phyloP scores from a whole-genome alignment of 2,888 invertebrate genomes.

The Neoscelio sp. region DNA sequence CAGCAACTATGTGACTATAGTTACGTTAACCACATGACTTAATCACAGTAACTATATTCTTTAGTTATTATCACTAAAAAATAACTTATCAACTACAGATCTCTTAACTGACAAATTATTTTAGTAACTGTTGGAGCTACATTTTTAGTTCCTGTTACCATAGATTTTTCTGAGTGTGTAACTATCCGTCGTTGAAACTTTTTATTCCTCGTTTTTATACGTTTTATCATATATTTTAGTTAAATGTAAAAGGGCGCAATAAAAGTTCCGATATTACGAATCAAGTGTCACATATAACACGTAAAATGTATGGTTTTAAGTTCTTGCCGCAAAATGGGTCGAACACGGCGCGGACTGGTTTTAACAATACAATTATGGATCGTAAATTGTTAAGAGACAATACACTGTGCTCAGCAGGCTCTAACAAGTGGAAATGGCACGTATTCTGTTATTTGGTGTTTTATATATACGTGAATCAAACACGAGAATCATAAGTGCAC shows the following conservation, averaged over 20 bases:
- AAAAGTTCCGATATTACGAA: not conserved
- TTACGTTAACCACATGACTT: too few relatives aligned
- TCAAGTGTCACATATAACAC: not conserved
- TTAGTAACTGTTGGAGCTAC: too few relatives aligned
- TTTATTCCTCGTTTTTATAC: not conserved
- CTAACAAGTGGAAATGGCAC: conserved; percentile 28
- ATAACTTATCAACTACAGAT: too few relatives aligned
- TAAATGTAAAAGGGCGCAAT: not conserved
- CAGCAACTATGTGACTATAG: too few relatives aligned
- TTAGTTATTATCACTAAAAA: too few relatives aligned
- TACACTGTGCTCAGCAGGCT: conserved; percentile 19
- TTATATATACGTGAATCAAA: not conserved
- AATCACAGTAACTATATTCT: too few relatives aligned
- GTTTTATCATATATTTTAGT: not conserved
- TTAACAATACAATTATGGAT: conserved; percentile 32
- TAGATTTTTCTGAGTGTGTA: too few relatives aligned
- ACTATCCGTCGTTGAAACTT: not conserved
- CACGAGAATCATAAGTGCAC: too few relatives aligned
- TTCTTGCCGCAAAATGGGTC: conserved; percentile 30
- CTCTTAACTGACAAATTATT: too few relatives aligned
- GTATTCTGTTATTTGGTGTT: conserved; percentile 22
- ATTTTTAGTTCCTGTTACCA: too few relatives aligned
- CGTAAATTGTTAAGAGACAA: conserved; percentile 43
- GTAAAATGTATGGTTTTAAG: conserved; percentile 1
- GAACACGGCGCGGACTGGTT: conserved; percentile 4